These are phyloP conservation scores for Acanthornis magna DNA, from an alignment of 2,797 vertebrate genomes.

Conservation along the genomic window DNA sequence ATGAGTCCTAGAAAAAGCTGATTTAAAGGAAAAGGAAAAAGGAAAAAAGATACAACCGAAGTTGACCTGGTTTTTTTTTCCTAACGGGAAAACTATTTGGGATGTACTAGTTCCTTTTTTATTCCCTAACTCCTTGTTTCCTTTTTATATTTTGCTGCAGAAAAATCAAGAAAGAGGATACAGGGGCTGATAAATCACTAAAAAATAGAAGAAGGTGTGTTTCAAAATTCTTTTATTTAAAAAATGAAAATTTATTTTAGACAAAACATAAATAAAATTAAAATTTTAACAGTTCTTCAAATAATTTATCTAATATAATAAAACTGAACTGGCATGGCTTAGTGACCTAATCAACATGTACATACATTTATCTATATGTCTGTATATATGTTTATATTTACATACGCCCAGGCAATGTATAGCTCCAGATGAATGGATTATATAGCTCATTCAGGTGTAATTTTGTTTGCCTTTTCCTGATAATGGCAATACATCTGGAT, in stretches of 20 bases:
- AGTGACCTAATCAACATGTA: neutral
- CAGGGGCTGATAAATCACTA: neutral
- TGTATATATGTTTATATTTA: neutral
- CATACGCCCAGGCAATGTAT: neutral
- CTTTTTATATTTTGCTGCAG: neutral
- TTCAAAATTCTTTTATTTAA: neutral
- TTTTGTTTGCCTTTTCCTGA: neutral
- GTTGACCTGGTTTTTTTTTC: neutral
- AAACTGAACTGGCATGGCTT: neutral
- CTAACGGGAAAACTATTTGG: neutral
- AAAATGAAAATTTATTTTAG: neutral
- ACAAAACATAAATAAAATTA: neutral
- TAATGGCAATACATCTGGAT: neutral
- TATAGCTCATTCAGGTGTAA: neutral
- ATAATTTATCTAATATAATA: neutral
- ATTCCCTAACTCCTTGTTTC: neutral
- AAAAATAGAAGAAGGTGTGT: fast-evolving
- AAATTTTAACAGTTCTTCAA: neutral
- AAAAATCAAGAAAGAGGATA: neutral
- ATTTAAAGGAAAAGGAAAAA: neutral
- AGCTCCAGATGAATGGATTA: neutral
- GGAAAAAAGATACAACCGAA: fast-evolving
- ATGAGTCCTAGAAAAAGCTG: fast-evolving
- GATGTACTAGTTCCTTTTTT: neutral
- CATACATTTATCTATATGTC: neutral